Base-by-base conservation (phyloP, 2,113 vertebrate species). In the Pteruthius melanotis region DNA sequence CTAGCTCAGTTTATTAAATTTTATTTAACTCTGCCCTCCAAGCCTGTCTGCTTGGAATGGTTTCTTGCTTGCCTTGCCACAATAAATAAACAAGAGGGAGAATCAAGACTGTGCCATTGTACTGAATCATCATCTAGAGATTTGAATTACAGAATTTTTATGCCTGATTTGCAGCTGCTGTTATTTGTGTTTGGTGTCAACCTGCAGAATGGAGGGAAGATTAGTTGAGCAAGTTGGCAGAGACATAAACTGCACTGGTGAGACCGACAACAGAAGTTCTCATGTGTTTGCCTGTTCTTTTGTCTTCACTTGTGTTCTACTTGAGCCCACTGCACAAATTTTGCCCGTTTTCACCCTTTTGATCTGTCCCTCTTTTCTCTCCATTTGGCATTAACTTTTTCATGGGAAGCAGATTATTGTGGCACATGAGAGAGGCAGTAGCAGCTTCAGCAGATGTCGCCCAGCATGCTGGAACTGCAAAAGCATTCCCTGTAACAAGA, bases 361-460 rank as follows among this genome's bases (percentile, higher is more conserved):
- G 42, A 81, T 95, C 76, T 89, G 71, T 33, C 52, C 40, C 16
- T 83, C 18, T 79, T 87, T 90, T 50, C 42, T 81, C 50, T 88
- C n/a, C 11, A 21, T 70, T 94, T 90, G 80, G 52, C 79, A 86
- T 68, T 74, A 8, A 30, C 4, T 77, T 92, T 94, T 92, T 52
- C 30, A 68, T 26, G 56, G 86, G 79, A 95, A 93, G 71, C 59
- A 74, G 64, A 70, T 94, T 80, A 81, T 86, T 74, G 54, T 77
- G 68, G 72, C 64, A 63, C 60, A 31, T 26, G 49, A 66, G 52
- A 78, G n/a, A 95, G 42, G 18, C 45, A 45, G 71, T 69, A 88
- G 75, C 45, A 86, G 50, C 59, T 77, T 77, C 79, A 92, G 45
- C 95, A 97, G 96, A 92, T 93, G 92, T 77, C 92, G 72, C 79